These are phyloP conservation scores for Druon quercuslanigerum DNA, from an alignment of 1,140 invertebrate species.

Conservation along the genomic window DNA sequence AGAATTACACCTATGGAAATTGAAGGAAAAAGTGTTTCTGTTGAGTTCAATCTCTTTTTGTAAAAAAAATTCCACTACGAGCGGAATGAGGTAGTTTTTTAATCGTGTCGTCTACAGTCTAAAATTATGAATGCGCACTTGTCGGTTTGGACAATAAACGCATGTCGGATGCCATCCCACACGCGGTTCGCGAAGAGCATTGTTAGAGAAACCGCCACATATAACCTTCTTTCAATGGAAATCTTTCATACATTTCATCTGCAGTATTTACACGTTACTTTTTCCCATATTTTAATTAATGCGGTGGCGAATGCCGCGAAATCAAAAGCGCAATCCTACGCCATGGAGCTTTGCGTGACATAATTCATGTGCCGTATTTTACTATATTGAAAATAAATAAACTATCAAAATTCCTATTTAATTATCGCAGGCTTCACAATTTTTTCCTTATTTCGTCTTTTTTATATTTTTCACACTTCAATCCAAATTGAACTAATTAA, in stretches of 20 bases:
- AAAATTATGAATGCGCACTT: slow-evolving; percentile 52
- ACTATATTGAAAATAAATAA: no score
- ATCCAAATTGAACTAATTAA: no score
- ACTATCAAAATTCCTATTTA: no score
- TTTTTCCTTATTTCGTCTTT: no score
- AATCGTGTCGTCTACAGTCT: slow-evolving; percentile 20
- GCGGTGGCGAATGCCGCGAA: slow-evolving; percentile 45
- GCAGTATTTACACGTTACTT: slow-evolving; percentile 53
- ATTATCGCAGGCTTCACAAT: no score
- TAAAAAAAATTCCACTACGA: not conserved
- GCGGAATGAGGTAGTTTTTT: not conserved
- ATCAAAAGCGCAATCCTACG: not conserved
- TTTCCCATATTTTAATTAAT: slow-evolving; percentile 66
- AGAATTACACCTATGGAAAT: no score
- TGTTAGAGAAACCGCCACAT: slow-evolving; percentile 51
- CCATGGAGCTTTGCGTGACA: not conserved
- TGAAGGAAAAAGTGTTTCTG: not conserved
- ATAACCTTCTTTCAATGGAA: slow-evolving; percentile 55
- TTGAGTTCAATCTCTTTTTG: not conserved
- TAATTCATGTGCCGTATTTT: no score
- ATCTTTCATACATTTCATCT: slow-evolving; percentile 63
- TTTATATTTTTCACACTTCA: no score
- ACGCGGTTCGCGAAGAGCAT: slow-evolving; percentile 39
- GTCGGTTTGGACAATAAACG: slow-evolving; percentile 7
- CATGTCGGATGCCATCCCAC: not conserved